These are phyloP conservation scores for Trissolcus basalis DNA, from an alignment of 1,140 invertebrate genomes.

Conservation along the genomic window DNA sequence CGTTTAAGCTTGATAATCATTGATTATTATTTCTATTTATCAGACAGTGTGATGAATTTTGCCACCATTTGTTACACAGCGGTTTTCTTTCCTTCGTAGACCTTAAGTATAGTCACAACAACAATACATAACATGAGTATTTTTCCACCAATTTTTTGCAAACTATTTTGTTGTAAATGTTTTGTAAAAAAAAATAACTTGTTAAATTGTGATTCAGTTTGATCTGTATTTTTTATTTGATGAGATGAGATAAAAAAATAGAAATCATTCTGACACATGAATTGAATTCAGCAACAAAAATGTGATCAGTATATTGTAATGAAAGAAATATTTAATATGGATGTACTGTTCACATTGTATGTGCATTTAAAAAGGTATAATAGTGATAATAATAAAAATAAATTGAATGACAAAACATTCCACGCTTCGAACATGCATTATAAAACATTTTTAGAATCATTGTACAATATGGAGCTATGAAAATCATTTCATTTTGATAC, in stretches of 20 bases:
- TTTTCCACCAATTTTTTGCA: conserved; percentile 17
- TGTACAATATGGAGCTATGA: conserved; percentile 20
- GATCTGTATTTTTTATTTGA: too few relatives aligned
- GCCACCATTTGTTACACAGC: conserved; percentile 39
- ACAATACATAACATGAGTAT: conserved; percentile 17
- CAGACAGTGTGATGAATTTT: conserved; percentile 29
- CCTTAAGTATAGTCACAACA: conserved; percentile 37
- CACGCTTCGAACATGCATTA: conserved; percentile 35
- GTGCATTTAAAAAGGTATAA: not conserved
- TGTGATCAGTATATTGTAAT: too few relatives aligned
- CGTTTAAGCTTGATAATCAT: conserved; percentile 2
- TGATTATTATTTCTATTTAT: conserved; percentile 6
- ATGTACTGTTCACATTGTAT: not conserved
- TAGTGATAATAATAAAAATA: too few relatives aligned
- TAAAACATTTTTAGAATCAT: conserved; percentile 22
- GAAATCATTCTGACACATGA: too few relatives aligned
- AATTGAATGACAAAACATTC: too few relatives aligned
- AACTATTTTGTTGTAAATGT: conserved; percentile 17
- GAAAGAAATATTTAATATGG: not conserved
- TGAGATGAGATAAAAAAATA: too few relatives aligned
- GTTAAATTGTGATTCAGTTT: too few relatives aligned
- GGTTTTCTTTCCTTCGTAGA: conserved; percentile 45
- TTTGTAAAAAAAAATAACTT: too few relatives aligned
- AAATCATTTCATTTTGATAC: conserved; percentile 36
- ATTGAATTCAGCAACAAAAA: too few relatives aligned